Evolutionary conservation across 2,113 vertebrate genomes (phyloP), one percentile per base, ranked within the genome.

Genomic region (Burhinus bistriatus): DNA sequence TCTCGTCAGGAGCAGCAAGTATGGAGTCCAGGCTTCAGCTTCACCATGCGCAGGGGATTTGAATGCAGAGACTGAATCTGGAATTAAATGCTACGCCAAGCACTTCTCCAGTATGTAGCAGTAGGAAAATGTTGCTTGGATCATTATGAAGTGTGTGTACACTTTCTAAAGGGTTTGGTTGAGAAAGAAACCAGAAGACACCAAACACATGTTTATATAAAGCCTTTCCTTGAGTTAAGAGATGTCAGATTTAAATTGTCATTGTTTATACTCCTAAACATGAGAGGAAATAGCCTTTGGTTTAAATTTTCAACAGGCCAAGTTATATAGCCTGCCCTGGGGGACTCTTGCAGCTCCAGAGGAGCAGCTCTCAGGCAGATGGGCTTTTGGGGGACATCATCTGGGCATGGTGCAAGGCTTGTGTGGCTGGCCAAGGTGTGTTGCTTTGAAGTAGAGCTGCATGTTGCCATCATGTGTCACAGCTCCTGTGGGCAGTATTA

Each of bases 171-270:
- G 73, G 26, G 36, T 64, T 95, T 86, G 57, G 59, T 95, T 69
- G 70, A 90, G 94, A 93, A 87, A 92, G 55, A 95, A 90, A 91
- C 72, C 76, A 93, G 94, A 87, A 85, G 82, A 90, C 59, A 91
- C 38, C 62, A 80, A 95, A 87, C 32, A 19, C 1, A 14, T 44
- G 42, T 92, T 89, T 92, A 52, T 64, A 78, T 68, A 57, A 92
- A 95, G 19, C 27, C 9, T 21, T 89, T 93, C 59, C 15, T 29
- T 29, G 44, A 82, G 44, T 84, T 81, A 71, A 90, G 76, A 90
- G 45, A 71, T 44, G 70, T 82, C 81, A 90, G 40, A 52, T 82
- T 65, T n/a, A 85, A 94, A 64, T 42, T 90, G 87, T 70, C 75
- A 45, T 70, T 88, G 49, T 93, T 88, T 90, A 70, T 65, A 65